These are phyloP conservation scores for Nixonia krombeini DNA, from an alignment of 1,140 invertebrate species.

Conservation along the genomic window DNA sequence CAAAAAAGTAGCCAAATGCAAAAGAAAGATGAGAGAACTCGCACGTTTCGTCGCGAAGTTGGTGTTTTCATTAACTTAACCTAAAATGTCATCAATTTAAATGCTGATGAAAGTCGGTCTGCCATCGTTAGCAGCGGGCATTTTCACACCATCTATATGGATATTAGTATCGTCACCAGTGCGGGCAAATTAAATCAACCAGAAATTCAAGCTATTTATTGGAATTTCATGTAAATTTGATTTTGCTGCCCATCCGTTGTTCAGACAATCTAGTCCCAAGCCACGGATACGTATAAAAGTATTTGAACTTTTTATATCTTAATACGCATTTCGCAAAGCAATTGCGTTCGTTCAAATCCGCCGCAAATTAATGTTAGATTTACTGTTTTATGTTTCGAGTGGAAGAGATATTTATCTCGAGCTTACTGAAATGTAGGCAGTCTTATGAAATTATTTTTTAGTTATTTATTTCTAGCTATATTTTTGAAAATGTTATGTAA, in stretches of 20 bases:
- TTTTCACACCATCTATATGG: conserved; percentile 58
- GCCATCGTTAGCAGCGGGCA: conserved; percentile 32
- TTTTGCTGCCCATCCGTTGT: neutral
- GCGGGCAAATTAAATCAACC: conserved; percentile 57
- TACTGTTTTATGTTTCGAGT: too few species aligned
- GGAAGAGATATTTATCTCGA: too few species aligned
- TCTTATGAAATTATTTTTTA: too few species aligned
- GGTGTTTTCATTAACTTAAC: conserved; percentile 33
- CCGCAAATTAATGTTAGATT: too few species aligned
- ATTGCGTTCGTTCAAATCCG: too few species aligned
- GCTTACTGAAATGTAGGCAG: too few species aligned
- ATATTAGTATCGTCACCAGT: conserved; percentile 39
- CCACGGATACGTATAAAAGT: too few species aligned
- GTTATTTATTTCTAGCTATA: too few species aligned
- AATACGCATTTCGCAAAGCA: too few species aligned
- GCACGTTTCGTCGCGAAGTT: neutral
- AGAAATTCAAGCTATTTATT: conserved; percentile 53
- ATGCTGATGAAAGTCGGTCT: conserved; percentile 46
- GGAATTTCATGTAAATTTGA: conserved; percentile 56
- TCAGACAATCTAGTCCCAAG: neutral
- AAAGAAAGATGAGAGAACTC: conserved; percentile 10
- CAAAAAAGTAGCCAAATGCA: neutral
- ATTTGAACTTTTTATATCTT: too few species aligned
- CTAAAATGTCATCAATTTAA: conserved; percentile 53
- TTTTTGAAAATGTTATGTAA: too few species aligned